phyloP scores from a whole-genome alignment of 2,113 vertebrate genomes.

The Saccopteryx bilineata region DNA sequence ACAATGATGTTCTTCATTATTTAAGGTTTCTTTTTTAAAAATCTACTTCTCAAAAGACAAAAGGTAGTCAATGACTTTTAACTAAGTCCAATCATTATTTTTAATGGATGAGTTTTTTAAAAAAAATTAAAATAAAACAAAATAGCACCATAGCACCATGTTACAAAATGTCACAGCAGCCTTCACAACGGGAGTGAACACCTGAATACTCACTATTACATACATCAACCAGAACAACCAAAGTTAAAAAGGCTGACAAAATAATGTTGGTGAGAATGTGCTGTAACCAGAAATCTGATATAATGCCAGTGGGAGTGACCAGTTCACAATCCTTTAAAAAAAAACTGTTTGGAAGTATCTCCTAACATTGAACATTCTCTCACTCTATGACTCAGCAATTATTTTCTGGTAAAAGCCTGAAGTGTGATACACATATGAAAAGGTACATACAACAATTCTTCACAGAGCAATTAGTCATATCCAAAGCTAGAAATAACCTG shows the following conservation, averaged over 20 bases:
- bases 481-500: not conserved
- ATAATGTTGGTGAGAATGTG: not conserved
- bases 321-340: not conserved
- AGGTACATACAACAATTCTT: not conserved
- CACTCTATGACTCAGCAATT: not conserved
- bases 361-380: not conserved
- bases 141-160: not conserved
- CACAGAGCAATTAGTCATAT: not conserved
- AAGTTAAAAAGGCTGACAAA: not conserved
- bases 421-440: not conserved
- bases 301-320: not conserved
- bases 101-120: not conserved
- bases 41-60: not conserved
- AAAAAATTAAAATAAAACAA: not conserved
- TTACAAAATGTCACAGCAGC: not conserved
- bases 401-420: not conserved
- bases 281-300: not conserved
- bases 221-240: not conserved
- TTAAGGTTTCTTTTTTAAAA: not conserved
- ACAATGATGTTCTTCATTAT: not conserved
- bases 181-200: not conserved
- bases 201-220: too few relatives aligned
- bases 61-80: not conserved
- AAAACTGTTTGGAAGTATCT: not conserved
- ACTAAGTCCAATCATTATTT: not conserved